Base-by-base conservation (phyloP, 1,140 invertebrate species). In the Bombus cullumanus region DNA sequence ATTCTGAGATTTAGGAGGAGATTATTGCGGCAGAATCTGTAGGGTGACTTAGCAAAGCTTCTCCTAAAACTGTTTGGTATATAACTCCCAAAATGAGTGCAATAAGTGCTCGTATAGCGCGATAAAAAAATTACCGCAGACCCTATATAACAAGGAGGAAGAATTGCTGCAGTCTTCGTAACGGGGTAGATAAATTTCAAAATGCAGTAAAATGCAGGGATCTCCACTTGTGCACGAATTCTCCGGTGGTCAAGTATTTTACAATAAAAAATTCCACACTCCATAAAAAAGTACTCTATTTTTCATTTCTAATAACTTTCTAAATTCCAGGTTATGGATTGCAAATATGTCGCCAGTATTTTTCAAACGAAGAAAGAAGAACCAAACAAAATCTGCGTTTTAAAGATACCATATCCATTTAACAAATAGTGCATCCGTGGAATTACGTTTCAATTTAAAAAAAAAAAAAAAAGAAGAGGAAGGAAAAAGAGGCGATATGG, bases 131-230 rank as follows among this genome's bases (percentile, higher is more conserved):
- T 34, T 75, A 15, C 39, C 43, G 43, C 73, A 34, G 4, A 10
- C 10, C 10, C 37, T 0, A 25, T 39, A 69, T 34, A 74, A 74
- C 31, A 28, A 74, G 31, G 31, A 13, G 12, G 43, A 53, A 75
- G 28, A 75, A 53, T 75, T 75, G 25, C 73, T 13, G 73, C 73
- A 53, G 18, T 53, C n/a, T 43, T 75, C 72, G 72, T 47, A 74
- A 74, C n/a, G 43, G 18, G 31, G 31, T 34, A 53, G 31, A 75
- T 57, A 75, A 75, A 75, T 57, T 75, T 53, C 31, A 34, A 75
- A 75, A 15, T 74, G 28, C n/a, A 47, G n/a, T 25, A 39, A 39
- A n/a, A 47, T 15, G 13, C 0, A 15, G 10, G 73, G 31, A 13
- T 37, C 9, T n/a, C 22, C 22, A 25, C 41, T 74, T 34, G n/a